These are phyloP conservation scores for Pocillopora verrucosa DNA, from an alignment of 64 coral and sea anemone genomes.

Conservation along the genomic window DNA sequence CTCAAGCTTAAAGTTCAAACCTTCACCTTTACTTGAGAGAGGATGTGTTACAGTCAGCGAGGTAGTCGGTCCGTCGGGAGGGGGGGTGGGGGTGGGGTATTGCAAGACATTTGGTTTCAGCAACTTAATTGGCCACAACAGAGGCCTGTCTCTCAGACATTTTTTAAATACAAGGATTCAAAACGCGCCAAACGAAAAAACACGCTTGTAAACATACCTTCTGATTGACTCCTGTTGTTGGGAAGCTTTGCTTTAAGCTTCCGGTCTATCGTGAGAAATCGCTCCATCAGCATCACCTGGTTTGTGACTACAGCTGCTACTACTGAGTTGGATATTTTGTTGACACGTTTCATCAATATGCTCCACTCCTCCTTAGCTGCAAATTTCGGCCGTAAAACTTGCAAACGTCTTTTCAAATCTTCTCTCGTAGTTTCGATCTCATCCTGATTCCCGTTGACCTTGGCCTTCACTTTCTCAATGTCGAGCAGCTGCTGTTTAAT, in stretches of 20 bases:
- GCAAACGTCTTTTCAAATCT: neutral
- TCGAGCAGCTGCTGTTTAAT: conserved; percentile 54
- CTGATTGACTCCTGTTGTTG: neutral
- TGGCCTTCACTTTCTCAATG: conserved; percentile 63
- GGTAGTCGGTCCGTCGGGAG: too few species aligned
- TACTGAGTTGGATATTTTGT: neutral
- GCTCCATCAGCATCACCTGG: conserved; percentile 45
- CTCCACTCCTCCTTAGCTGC: neutral
- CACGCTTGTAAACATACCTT: conserved; percentile 29
- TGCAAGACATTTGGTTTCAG: too few species aligned
- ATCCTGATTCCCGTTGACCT: conserved; percentile 3
- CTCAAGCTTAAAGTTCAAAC: too few species aligned
- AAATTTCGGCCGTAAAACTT: neutral
- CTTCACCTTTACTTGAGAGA: too few species aligned
- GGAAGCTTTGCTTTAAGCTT: conserved; percentile 13
- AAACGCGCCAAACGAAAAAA: neutral
- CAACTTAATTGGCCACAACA: too few species aligned
- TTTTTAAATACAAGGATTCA: too few species aligned
- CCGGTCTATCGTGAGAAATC: conserved; percentile 17
- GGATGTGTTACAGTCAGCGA: too few species aligned
- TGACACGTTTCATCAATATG: neutral
- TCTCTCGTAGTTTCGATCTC: neutral
- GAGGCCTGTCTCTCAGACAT: too few species aligned
- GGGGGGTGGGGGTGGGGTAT: too few species aligned
- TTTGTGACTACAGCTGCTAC: conserved; percentile 20